These are phyloP conservation scores for Phorcus lineatus DNA, from an alignment of 2,888 invertebrate species.

Conservation along the genomic window DNA sequence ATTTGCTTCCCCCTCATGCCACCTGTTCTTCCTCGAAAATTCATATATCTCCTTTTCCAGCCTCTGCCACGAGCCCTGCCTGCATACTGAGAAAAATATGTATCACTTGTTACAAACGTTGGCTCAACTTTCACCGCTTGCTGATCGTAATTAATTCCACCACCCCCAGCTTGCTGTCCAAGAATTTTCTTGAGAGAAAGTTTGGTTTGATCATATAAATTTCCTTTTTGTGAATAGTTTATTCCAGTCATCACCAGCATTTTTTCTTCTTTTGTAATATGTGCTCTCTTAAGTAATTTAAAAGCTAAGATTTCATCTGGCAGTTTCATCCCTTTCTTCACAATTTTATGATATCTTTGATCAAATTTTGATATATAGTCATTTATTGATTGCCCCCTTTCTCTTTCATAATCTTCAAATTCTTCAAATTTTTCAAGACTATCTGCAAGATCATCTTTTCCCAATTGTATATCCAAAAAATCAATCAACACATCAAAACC, in stretches of 20 bases:
- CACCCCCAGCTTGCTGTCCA: neutral
- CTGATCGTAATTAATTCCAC: neutral
- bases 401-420: neutral
- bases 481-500: too few relatives aligned
- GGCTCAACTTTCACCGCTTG: neutral
- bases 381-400: neutral
- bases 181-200: slow-evolving; percentile 15
- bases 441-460: neutral
- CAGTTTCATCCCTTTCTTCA: slow-evolving; percentile 9
- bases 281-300: neutral
- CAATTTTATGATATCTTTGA: slow-evolving; percentile 4
- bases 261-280: neutral
- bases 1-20: neutral
- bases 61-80: neutral
- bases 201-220: slow-evolving; percentile 19
- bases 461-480: neutral
- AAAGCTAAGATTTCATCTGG: neutral
- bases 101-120: neutral
- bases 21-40: neutral
- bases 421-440: neutral
- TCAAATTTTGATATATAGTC: neutral
- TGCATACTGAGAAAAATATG: neutral
- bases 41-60: neutral
- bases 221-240: neutral
- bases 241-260: slow-evolving; percentile 23